A percentile compares a stretch with the other conserved stretches of the same genome.
Conservation (phyloP, 2,113 vertebrate genomes). For the Chaenocephalus aceratus region DNA sequence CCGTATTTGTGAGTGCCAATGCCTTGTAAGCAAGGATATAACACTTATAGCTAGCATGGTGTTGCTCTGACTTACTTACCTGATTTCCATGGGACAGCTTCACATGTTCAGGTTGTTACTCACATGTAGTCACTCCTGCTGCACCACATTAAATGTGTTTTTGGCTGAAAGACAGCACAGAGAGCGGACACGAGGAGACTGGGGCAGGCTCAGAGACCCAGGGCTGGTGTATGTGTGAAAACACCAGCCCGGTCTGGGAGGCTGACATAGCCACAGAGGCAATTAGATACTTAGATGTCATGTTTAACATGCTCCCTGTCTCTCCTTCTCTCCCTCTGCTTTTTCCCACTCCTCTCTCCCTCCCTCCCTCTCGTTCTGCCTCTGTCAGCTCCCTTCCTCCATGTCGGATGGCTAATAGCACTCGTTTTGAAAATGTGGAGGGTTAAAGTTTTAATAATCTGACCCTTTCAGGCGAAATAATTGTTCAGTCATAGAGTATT, state of each 20-base stretch:
- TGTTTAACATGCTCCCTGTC: conserved; percentile 68
- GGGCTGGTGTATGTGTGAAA: conserved; percentile 52
- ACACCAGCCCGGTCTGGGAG: conserved; percentile 49
- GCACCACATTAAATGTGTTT: conserved; percentile 27
- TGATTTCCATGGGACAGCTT: conserved; percentile 1
- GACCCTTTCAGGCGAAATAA: conserved; percentile 1
- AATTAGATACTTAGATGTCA: conserved; percentile 75
- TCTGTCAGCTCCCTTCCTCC: conserved; percentile 31
- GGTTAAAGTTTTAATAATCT: background rate
- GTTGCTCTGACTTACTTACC: background rate
- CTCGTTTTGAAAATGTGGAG: background rate
- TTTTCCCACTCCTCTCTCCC: background rate
- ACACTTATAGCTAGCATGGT: too few relatives aligned
- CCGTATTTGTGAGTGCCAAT: conserved; percentile 1
- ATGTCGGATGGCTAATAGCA: conserved; percentile 34
- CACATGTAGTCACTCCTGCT: background rate
- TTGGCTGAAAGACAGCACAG: background rate
- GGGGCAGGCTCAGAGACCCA: conserved; percentile 25
- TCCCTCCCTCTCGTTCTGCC: conserved; percentile 10
- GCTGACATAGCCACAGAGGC: conserved; percentile 63
- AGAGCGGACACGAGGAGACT: conserved; percentile 19
- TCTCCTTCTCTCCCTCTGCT: background rate
- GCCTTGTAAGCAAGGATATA: background rate
- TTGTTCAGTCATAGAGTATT: background rate
- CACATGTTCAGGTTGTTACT: conserved; percentile 20